phyloP scores from a whole-genome alignment of 2,797 vertebrate genomes.

The Pseudopleuronectes americanus region DNA sequence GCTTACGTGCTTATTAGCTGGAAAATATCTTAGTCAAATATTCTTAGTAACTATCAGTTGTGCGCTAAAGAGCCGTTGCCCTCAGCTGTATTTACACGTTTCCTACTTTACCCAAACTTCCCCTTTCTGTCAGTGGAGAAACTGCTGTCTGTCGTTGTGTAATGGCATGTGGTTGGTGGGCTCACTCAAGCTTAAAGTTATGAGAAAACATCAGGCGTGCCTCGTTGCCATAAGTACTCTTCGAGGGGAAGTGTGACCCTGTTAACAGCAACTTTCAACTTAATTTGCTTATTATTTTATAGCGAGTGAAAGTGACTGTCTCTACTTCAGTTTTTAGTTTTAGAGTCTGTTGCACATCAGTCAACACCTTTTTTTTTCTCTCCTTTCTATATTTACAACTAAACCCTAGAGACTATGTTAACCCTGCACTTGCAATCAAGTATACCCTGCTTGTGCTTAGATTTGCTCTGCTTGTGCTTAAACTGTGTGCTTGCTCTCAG shows the following conservation, averaged over 20 bases:
- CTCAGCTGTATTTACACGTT: neutral
- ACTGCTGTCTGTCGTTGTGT: neutral
- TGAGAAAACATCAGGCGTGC: neutral
- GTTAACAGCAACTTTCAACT: constrained; percentile 38
- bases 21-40: neutral
- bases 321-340: neutral
- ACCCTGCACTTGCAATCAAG: no score
- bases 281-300: neutral
- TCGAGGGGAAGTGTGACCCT: constrained; percentile 37
- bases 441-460: no score
- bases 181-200: constrained; percentile 10
- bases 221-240: constrained; percentile 11
- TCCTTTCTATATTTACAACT: no score
- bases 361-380: neutral
- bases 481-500: no score
- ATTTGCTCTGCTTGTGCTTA: no score
- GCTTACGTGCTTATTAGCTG: neutral
- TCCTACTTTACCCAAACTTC: constrained; percentile 16
- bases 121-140: constrained; percentile 4
- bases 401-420: no score
- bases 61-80: neutral
- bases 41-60: neutral
- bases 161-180: neutral
- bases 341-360: neutral
- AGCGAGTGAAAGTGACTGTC: neutral